These are phyloP conservation scores for Stenoptilia bipunctidactyla DNA, from an alignment of 2,888 invertebrate species.

Conservation along the genomic window DNA sequence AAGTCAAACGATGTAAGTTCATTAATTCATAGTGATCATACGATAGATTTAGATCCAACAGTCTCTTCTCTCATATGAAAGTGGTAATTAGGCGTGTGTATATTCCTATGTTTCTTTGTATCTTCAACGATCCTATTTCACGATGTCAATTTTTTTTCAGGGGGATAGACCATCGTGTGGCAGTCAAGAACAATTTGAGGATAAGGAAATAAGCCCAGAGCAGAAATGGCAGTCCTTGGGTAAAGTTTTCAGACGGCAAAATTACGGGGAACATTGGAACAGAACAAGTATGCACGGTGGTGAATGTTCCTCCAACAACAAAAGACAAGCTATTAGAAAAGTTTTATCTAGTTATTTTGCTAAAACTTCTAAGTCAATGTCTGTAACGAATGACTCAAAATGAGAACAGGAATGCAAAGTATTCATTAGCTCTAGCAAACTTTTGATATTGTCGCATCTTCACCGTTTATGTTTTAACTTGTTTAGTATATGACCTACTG, in stretches of 20 bases:
- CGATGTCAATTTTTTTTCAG: constrained; percentile 29
- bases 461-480: no score
- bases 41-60: no score
- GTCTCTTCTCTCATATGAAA: no score
- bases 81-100: no score
- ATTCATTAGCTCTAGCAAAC: no score
- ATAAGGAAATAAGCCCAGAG: constrained; percentile 45
- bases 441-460: no score
- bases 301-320: constrained; percentile 42
- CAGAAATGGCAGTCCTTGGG: constrained; percentile 65
- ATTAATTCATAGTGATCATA: constrained; percentile 13
- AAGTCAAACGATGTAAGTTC: constrained; percentile 58
- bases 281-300: constrained; percentile 38
- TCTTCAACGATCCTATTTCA: no score
- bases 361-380: constrained; percentile 21
- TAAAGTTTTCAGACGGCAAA: constrained; percentile 59
- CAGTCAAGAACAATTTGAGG: constrained; percentile 44
- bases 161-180: constrained; percentile 43
- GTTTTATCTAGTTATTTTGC: constrained; percentile 57
- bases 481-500: no score
- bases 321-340: constrained; percentile 49
- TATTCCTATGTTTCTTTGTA: no score
- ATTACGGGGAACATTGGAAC: constrained; percentile 45
- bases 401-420: no score
- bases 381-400: neutral